phyloP scores from a whole-genome alignment of 2,888 invertebrate species.

The Ypsolopha sequella region DNA sequence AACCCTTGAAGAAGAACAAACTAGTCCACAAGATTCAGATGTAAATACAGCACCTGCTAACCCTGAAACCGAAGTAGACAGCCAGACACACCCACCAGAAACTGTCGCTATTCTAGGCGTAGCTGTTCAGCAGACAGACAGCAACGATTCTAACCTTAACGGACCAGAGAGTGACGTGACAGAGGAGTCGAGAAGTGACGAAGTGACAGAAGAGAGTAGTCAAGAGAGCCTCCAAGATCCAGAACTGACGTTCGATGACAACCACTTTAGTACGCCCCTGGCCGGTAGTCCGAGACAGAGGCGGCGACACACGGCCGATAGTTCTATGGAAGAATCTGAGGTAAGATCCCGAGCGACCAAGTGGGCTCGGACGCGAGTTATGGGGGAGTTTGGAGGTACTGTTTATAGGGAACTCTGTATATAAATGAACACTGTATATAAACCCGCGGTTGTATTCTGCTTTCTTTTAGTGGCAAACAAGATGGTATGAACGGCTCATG shows the following conservation, averaged over 20 bases:
- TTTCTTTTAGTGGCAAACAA: too few species aligned
- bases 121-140: constrained; percentile 4
- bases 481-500: too few species aligned
- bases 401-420: neutral
- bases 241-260: constrained; percentile 58
- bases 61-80: neutral
- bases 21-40: neutral
- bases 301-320: constrained; percentile 31
- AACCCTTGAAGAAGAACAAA: neutral
- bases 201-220: constrained; percentile 9
- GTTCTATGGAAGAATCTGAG: constrained; percentile 58
- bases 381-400: neutral
- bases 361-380: neutral
- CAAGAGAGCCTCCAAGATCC: neutral
- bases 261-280: constrained; percentile 62
- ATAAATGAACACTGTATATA: too few species aligned
- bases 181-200: neutral
- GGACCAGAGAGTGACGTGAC: neutral
- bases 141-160: constrained; percentile 10
- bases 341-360: constrained; percentile 37
- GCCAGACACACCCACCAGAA: constrained; percentile 1
- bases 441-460: too few species aligned
- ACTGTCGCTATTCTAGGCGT: neutral
- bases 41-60: neutral
- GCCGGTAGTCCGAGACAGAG: constrained; percentile 39